Conservation (phyloP, 2,113 vertebrate genomes). For the Hepsetus odoe region DNA sequence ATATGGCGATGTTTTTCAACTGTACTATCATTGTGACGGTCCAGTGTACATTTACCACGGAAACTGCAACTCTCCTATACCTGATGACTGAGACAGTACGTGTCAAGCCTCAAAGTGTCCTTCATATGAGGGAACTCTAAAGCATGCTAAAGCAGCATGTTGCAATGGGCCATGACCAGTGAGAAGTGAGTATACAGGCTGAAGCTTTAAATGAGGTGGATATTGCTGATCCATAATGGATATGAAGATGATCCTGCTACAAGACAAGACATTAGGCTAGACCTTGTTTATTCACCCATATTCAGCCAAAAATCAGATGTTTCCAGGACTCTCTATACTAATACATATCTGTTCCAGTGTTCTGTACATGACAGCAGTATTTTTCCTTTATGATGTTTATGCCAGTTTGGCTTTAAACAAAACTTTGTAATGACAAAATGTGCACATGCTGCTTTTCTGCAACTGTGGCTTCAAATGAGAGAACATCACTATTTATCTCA, state of each 20-base stretch:
- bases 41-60: slow-evolving; percentile 90
- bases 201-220: neutral
- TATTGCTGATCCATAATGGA: neutral
- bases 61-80: slow-evolving; percentile 94
- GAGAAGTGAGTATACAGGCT: neutral
- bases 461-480: neutral
- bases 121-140: neutral
- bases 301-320: neutral
- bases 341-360: neutral
- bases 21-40: slow-evolving; percentile 88
- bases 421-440: neutral
- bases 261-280: neutral
- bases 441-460: no score
- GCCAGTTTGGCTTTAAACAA: neutral
- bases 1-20: slow-evolving; percentile 87
- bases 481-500: neutral
- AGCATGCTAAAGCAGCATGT: neutral
- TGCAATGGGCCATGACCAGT: neutral
- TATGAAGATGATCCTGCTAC: neutral
- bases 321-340: neutral
- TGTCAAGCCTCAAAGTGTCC: neutral
- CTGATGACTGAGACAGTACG: slow-evolving; percentile 75
- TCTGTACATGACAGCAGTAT: neutral
- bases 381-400: neutral
- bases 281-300: neutral